phyloP scores from a whole-genome alignment of 1,140 invertebrate species.

The Lanistes nyassanus region DNA sequence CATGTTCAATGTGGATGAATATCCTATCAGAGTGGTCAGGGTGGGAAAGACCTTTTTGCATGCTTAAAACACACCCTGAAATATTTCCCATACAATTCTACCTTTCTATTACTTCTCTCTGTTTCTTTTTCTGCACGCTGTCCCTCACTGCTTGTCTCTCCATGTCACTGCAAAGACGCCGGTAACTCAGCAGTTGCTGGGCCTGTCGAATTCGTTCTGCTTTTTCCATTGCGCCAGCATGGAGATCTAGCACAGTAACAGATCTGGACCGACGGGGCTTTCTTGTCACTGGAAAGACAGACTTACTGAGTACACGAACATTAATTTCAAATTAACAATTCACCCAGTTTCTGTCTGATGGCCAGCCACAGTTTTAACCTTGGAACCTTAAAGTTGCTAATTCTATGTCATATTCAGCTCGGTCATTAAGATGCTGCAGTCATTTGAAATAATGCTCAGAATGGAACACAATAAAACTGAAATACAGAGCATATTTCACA shows the following conservation, averaged over 20 bases:
- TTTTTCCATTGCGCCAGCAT: slow-evolving; percentile 44
- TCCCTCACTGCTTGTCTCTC: slow-evolving; percentile 65
- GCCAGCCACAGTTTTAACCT: too few relatives aligned
- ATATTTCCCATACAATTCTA: slow-evolving; percentile 28
- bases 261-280: slow-evolving; percentile 16
- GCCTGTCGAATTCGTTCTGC: slow-evolving; percentile 47
- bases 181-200: slow-evolving; percentile 55
- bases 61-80: too few relatives aligned
- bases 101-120: slow-evolving; percentile 56
- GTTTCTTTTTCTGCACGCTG: slow-evolving; percentile 53
- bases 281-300: slow-evolving; percentile 15
- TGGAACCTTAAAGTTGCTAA: too few relatives aligned
- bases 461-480: too few relatives aligned
- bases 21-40: not conserved
- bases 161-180: slow-evolving; percentile 64
- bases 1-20: not conserved
- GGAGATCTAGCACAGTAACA: slow-evolving; percentile 47
- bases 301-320: too few relatives aligned
- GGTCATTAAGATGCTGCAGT: too few relatives aligned
- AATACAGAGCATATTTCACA: too few relatives aligned
- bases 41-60: not conserved
- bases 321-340: too few relatives aligned
- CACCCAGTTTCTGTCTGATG: too few relatives aligned
- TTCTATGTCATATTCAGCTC: too few relatives aligned
- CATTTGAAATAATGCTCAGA: too few relatives aligned